Conservation (phyloP, 2,888 invertebrate genomes). For the Pheosia tremula region DNA sequence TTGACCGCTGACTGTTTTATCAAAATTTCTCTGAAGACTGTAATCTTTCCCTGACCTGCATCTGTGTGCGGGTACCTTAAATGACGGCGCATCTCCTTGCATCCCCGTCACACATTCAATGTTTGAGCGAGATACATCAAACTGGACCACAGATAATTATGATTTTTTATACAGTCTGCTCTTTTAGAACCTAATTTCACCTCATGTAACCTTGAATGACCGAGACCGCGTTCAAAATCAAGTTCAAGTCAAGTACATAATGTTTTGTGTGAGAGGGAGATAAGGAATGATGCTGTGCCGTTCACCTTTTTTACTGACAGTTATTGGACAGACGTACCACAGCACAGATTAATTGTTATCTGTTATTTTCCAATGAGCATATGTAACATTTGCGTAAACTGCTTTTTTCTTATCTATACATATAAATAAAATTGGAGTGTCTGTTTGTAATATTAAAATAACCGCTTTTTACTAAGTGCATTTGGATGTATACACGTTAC, state of each 20-base stretch:
- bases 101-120: background rate
- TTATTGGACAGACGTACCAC: constrained; percentile 43
- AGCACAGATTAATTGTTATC: constrained; percentile 2
- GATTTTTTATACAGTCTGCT: background rate
- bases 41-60: too few relatives aligned
- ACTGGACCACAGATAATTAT: background rate
- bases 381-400: background rate
- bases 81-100: background rate
- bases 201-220: constrained; percentile 1
- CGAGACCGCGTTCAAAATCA: constrained; percentile 15
- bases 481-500: too few relatives aligned
- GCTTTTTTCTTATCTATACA: too few relatives aligned
- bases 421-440: too few relatives aligned
- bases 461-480: too few relatives aligned
- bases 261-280: constrained; percentile 40
- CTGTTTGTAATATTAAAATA: too few relatives aligned
- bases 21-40: too few relatives aligned
- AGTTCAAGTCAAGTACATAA: constrained; percentile 58
- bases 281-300: constrained; percentile 32
- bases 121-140: background rate
- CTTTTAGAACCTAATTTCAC: background rate
- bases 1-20: too few relatives aligned
- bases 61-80: background rate
- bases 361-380: background rate
- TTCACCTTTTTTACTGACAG: constrained; percentile 29